Base-by-base conservation (phyloP, 2,797 vertebrate genomes). In the Oryzias sinensis region DNA sequence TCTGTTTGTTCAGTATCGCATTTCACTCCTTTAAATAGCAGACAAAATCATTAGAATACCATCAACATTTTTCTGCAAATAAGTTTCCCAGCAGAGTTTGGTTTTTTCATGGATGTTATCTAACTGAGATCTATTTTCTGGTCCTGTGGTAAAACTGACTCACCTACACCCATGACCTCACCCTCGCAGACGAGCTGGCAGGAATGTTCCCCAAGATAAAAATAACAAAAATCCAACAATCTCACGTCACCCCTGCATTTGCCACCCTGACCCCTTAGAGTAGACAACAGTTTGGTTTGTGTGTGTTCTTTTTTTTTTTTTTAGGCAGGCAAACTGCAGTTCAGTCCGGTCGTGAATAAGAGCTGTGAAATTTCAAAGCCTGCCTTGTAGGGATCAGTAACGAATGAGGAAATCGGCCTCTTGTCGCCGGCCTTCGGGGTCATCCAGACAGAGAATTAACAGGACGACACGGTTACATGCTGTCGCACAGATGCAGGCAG, bases 401-500 rank as follows among this genome's bases (percentile, higher is more conserved):
- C 83, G 75, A 85, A 89, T 77, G 57, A 53, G 62, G 67, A 78
- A 62, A 51, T 48, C 61, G 78, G 84, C 68, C 81, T 65, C 64
- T 65, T 27, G 1, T 65, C 13, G 51, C 56, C 40, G 18, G 65
- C 58, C 46, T 25, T 55, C 47, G 40, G 67, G 81, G 82, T 88
- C 74, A 81, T 33, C 46, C 49, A 43, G 56, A 79, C 59, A 63
- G 43, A 70, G 63, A 74, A 57, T 68, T 59, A 79, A 81, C 80
- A 77, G 84, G 85, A 87, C 72, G 59, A 56, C 62, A 47, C 51
- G 47, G 78, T 87, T 79, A 62, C 79, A 76, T 46, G 15, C 80
- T 79, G 70, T 57, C 59, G 25, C 80, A 77, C 91, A 93, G 91
- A 92, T 92, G 91, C 85, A 85, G 62, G 55, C 62, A 80, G 90